phyloP scores from a whole-genome alignment of 2,888 invertebrate genomes.

The Plemyria rubiginata region DNA sequence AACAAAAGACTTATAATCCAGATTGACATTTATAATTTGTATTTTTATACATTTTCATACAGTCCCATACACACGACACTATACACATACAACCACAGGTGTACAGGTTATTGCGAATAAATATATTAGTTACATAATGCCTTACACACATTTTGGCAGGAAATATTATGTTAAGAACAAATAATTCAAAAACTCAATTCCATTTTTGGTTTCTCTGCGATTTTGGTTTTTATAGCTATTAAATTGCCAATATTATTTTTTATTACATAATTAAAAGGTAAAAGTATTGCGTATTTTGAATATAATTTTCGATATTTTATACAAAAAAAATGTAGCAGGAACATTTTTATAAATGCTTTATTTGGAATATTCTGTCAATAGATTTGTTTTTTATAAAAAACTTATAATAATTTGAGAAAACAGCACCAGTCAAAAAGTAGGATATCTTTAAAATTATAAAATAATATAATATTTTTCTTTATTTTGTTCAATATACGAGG shows the following conservation, averaged over 20 bases:
- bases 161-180: constrained; percentile 35
- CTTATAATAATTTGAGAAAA: constrained; percentile 51
- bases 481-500: constrained; percentile 3
- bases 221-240: constrained; percentile 15
- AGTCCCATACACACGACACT: constrained; percentile 69
- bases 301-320: constrained; percentile 3
- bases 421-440: constrained; percentile 65
- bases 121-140: constrained; percentile 62
- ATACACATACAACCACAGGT: constrained; percentile 65
- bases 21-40: constrained; percentile 79
- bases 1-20: constrained; percentile 63
- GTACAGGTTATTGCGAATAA: constrained; percentile 81
- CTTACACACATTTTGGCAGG: constrained; percentile 26
- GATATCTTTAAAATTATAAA: constrained; percentile 27
- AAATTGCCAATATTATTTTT: neutral
- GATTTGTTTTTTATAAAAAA: constrained; percentile 27
- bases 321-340: constrained; percentile 25
- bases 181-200: constrained; percentile 33
- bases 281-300: constrained; percentile 6
- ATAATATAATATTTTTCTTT: constrained; percentile 14
- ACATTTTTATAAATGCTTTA: constrained; percentile 32
- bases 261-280: neutral
- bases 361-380: constrained; percentile 31
- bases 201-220: constrained; percentile 34
- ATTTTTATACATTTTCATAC: constrained; percentile 67